Percentiles rank a stretch among this genome's conserved stretches.
Conservation (phyloP, 2,888 invertebrate genomes). For the Brenthis hecate region DNA sequence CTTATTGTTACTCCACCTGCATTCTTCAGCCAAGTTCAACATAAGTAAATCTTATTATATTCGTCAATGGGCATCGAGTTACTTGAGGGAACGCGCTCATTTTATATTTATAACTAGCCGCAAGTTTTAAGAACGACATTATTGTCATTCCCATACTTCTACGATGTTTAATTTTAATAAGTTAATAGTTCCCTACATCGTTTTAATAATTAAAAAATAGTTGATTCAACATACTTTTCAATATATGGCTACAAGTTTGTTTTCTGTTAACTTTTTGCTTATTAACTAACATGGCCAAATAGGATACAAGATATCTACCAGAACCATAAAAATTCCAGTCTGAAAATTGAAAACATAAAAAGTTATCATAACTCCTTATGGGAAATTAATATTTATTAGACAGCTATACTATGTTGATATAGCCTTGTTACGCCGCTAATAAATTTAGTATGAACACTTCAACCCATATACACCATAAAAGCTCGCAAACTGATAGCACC, state of each 20-base stretch:
- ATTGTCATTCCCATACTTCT: constrained; percentile 9
- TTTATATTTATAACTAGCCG: constrained; percentile 61
- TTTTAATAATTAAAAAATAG: neutral
- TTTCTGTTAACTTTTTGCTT: neutral
- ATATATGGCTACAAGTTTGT: neutral
- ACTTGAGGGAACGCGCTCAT: constrained; percentile 62
- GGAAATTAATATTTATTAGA: constrained; percentile 16
- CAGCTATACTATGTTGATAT: constrained; percentile 21
- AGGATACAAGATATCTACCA: constrained; percentile 1
- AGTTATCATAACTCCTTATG: neutral
- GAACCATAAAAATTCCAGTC: constrained; percentile 2
- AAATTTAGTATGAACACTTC: constrained; percentile 32
- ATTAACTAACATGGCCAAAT: neutral
- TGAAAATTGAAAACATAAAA: constrained; percentile 8
- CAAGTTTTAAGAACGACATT: constrained; percentile 32
- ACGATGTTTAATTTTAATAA: constrained; percentile 5
- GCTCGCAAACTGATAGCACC: constrained; percentile 45
- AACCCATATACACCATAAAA: constrained; percentile 34
- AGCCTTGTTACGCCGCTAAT: constrained; percentile 23
- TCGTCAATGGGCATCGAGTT: constrained; percentile 71
- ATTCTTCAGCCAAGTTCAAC: constrained; percentile 64
- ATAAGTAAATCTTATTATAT: constrained; percentile 76
- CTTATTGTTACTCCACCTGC: constrained; percentile 75
- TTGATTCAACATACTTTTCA: neutral
- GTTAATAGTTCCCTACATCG: neutral